Evolutionary conservation across 2,113 vertebrate species (phyloP).

Genomic region (Lophochroa leadbeateri): DNA sequence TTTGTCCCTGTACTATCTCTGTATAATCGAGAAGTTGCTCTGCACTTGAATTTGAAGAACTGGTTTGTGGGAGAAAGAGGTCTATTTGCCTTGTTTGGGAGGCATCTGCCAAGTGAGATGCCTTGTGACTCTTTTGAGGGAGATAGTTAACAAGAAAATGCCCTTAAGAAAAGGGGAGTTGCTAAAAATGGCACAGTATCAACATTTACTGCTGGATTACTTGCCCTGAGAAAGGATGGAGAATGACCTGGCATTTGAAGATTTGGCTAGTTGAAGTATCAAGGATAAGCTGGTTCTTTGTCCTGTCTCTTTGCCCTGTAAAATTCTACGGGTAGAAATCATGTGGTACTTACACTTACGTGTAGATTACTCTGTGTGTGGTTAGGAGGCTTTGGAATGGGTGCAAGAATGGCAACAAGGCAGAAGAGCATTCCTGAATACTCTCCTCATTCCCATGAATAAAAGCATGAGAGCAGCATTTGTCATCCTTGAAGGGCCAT

Average conservation of each 20-base stretch:
- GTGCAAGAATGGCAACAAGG: not conserved
- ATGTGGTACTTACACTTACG: not conserved
- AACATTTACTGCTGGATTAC: not conserved
- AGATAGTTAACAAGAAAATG: not conserved
- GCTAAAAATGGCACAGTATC: not conserved
- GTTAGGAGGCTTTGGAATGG: not conserved
- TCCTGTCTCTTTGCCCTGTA: not conserved
- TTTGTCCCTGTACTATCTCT: not conserved
- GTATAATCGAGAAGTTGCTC: not conserved
- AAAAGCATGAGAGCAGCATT: not conserved
- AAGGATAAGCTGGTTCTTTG: not conserved
- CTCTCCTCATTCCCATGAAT: not conserved
- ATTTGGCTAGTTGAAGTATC: not conserved
- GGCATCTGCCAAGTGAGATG: not conserved
- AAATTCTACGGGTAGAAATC: not conserved
- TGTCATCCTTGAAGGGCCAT: not conserved
- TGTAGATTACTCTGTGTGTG: not conserved
- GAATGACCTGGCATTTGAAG: not conserved
- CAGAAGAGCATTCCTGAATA: not conserved
- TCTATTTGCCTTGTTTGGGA: constrained; percentile 26
- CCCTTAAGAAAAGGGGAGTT: not conserved
- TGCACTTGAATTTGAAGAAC: constrained; percentile 2
- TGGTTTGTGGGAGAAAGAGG: not conserved
- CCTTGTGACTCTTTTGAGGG: not conserved
- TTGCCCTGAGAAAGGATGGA: not conserved